Conservation (phyloP, 1,140 invertebrate genomes). For the Aphelinus certus region DNA sequence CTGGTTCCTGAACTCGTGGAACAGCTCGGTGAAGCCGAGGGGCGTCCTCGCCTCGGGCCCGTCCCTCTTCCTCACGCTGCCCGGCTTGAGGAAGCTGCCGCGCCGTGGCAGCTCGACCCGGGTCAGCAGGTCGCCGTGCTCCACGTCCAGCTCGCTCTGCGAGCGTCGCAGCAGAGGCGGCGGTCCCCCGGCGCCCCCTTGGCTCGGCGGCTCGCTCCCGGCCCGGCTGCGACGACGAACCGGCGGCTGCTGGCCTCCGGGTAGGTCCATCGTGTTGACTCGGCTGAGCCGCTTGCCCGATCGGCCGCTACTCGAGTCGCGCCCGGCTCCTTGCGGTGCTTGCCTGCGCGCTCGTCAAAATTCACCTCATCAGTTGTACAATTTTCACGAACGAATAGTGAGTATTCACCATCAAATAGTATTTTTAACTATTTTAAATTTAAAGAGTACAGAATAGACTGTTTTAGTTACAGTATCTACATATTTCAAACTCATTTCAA, state of each 20-base stretch:
- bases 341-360: too few species aligned
- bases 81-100: constrained; percentile 82
- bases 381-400: too few species aligned
- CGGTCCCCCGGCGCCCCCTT: constrained; percentile 58
- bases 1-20: constrained; percentile 84
- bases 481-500: too few species aligned
- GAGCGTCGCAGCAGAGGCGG: constrained; percentile 66
- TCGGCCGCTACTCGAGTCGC: too few species aligned
- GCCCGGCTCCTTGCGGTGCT: too few species aligned
- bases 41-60: constrained; percentile 72
- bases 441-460: too few species aligned
- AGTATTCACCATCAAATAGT: too few species aligned
- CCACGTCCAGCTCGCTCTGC: constrained; percentile 63
- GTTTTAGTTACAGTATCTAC: too few species aligned
- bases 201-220: constrained; percentile 60
- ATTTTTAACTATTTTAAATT: too few species aligned
- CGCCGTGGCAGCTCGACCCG: constrained; percentile 85
- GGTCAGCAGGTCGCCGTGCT: constrained; percentile 79
- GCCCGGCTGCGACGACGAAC: constrained; percentile 56
- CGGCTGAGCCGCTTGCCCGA: constrained; percentile 31
- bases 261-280: constrained; percentile 48
- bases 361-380: too few species aligned
- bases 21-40: constrained; percentile 83
- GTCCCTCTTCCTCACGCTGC: constrained; percentile 58
- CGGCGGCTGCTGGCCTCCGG: background rate